Evolutionary conservation across 1,140 invertebrate genomes (phyloP).

Genomic region (Drosophila eugracilis): DNA sequence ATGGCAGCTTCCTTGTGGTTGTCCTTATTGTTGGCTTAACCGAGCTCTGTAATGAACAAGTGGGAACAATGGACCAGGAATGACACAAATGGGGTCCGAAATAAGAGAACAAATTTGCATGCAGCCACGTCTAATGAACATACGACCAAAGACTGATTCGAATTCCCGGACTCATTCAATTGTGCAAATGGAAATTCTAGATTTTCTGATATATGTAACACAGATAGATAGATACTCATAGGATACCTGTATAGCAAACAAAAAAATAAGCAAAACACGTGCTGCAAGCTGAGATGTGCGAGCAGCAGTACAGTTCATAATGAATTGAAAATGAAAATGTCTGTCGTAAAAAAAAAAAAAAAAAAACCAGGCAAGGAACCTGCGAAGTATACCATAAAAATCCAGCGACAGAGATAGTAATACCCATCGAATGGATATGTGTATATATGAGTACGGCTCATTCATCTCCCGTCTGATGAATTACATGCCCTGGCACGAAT

Average conservation of each 20-base stretch:
- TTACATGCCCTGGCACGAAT: conserved; percentile 34
- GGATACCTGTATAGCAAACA: conserved; percentile 1
- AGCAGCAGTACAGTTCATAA: conserved; percentile 21
- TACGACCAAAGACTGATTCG: conserved; percentile 26
- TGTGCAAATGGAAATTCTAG: conserved; percentile 71
- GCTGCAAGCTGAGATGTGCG: conserved; percentile 1
- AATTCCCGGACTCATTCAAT: conserved; percentile 55
- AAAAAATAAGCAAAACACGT: conserved; percentile 1
- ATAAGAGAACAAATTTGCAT: conserved; percentile 51
- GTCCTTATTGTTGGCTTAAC: conserved; percentile 16
- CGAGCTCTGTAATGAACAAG: conserved; percentile 4
- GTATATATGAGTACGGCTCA: conserved; percentile 9
- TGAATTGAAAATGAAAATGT: conserved; percentile 21
- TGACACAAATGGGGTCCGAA: conserved; percentile 16
- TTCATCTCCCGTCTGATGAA: conserved; percentile 19
- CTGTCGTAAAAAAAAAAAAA: no score
- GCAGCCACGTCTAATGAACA: conserved; percentile 59
- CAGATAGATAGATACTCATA: background rate
- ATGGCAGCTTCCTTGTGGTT: conserved; percentile 9
- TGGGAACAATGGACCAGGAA: conserved; percentile 11
- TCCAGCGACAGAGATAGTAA: conserved; percentile 15
- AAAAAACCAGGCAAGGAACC: background rate
- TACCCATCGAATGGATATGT: conserved; percentile 3
- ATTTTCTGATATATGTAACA: conserved; percentile 57
- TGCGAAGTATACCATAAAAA: conserved; percentile 12